Evolutionary conservation across 2,113 vertebrate species (phyloP).

Genomic region (Perccottus glenii): DNA sequence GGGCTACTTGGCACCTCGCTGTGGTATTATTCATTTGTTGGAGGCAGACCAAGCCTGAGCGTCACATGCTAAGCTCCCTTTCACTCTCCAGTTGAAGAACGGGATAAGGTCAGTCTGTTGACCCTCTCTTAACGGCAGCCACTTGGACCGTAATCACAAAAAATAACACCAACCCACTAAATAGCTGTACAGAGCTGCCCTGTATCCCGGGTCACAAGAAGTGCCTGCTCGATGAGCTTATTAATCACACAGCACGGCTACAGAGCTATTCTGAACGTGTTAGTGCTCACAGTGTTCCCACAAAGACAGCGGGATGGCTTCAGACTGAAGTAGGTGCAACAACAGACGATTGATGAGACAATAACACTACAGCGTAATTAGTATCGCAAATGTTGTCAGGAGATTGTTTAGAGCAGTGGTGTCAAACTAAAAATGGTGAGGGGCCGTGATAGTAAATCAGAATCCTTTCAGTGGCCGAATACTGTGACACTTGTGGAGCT

Average conservation of each 20-base stretch:
- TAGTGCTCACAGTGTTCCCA: constrained; percentile 30
- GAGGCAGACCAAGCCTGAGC: constrained; percentile 59
- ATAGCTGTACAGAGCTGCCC: constrained; percentile 61
- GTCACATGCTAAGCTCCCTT: constrained; percentile 54
- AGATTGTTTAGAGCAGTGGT: background rate
- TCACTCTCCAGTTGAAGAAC: constrained; percentile 75
- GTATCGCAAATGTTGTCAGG: background rate
- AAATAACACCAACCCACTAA: constrained; percentile 80
- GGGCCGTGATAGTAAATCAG: no score
- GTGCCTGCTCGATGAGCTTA: constrained; percentile 60
- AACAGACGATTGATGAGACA: constrained; percentile 2
- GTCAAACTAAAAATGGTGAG: no score
- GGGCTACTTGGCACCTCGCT: constrained; percentile 38
- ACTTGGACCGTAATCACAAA: constrained; percentile 81
- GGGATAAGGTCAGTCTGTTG: constrained; percentile 71
- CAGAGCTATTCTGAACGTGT: constrained; percentile 52
- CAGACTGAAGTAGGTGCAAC: background rate
- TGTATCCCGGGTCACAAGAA: constrained; percentile 54
- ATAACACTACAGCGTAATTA: constrained; percentile 15
- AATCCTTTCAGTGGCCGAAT: no score
- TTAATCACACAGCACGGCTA: constrained; percentile 59
- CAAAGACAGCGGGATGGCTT: background rate
- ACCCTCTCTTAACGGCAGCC: constrained; percentile 76
- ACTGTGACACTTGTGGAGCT: no score
- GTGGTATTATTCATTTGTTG: constrained; percentile 46